Percentiles rank a stretch among this genome's conserved stretches.
Conservation (phyloP, 2,113 vertebrate genomes). For the Parotia lawesii region DNA sequence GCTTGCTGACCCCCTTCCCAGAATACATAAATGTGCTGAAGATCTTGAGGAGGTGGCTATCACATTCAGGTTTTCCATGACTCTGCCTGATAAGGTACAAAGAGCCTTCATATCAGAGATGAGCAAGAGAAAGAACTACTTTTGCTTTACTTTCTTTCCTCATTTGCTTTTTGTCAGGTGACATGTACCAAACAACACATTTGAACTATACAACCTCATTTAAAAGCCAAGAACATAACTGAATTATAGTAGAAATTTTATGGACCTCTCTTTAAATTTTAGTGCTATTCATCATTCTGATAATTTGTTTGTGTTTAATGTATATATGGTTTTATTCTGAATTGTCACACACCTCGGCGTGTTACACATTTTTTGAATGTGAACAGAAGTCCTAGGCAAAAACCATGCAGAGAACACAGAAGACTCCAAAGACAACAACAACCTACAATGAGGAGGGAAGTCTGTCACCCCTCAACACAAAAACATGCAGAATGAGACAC, state of each 20-base stretch:
- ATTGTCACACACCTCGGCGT: neutral
- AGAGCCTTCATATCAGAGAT: neutral
- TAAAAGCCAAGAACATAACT: neutral
- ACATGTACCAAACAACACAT: neutral
- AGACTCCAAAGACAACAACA: accelerated
- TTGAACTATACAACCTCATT: neutral
- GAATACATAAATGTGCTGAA: neutral
- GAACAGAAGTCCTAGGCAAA: neutral
- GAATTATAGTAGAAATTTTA: neutral
- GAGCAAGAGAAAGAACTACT: neutral
- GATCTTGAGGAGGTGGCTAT: accelerated
- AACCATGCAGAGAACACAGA: neutral
- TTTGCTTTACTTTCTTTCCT: neutral
- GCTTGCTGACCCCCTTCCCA: neutral
- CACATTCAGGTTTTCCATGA: neutral
- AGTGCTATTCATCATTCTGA: neutral
- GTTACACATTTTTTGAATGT: neutral
- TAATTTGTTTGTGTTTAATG: neutral
- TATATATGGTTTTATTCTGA: neutral
- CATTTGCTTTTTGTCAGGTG: neutral
- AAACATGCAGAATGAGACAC: neutral
- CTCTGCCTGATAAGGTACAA: neutral
- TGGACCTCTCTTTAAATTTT: neutral
- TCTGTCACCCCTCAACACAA: neutral
- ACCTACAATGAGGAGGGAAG: neutral